Conservation (phyloP, 2,888 invertebrate species). For the Callyntrura sp. region DNA sequence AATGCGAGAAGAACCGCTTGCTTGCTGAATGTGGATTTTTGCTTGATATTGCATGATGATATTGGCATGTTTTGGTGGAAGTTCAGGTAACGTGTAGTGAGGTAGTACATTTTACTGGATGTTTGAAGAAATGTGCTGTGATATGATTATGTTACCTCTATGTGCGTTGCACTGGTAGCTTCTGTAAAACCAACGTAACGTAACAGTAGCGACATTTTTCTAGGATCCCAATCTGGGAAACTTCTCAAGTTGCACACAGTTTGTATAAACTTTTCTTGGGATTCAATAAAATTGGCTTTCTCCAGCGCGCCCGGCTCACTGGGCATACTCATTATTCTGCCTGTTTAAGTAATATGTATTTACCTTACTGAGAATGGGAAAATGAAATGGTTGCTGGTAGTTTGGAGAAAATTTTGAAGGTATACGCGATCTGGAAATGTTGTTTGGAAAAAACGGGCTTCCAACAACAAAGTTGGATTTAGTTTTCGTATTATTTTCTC, state of each 20-base stretch:
- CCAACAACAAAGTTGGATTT: constrained; percentile 34
- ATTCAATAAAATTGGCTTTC: constrained; percentile 63
- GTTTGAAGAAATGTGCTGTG: neutral
- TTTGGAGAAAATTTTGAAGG: neutral
- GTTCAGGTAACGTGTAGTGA: too few species aligned
- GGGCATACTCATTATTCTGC: constrained; percentile 63
- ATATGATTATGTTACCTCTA: neutral
- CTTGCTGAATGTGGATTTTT: constrained; percentile 18
- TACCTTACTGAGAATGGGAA: constrained; percentile 25
- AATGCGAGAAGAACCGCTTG: neutral
- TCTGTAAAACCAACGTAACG: constrained; percentile 6
- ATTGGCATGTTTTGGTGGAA: too few species aligned
- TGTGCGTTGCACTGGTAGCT: neutral
- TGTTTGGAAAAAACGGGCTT: constrained; percentile 15
- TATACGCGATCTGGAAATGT: too few species aligned
- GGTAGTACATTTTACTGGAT: too few species aligned
- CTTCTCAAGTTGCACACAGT: neutral
- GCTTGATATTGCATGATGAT: too few species aligned
- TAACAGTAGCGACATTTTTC: constrained; percentile 3
- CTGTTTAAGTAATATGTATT: constrained; percentile 65
- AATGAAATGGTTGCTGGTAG: constrained; percentile 39
- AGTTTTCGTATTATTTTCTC: constrained; percentile 16
- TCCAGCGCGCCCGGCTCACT: constrained; percentile 22
- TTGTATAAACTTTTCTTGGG: neutral
- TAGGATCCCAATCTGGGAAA: constrained; percentile 9